These are phyloP conservation scores for Cephus rjabovi DNA, from an alignment of 2,888 invertebrate species.

Conservation along the genomic window DNA sequence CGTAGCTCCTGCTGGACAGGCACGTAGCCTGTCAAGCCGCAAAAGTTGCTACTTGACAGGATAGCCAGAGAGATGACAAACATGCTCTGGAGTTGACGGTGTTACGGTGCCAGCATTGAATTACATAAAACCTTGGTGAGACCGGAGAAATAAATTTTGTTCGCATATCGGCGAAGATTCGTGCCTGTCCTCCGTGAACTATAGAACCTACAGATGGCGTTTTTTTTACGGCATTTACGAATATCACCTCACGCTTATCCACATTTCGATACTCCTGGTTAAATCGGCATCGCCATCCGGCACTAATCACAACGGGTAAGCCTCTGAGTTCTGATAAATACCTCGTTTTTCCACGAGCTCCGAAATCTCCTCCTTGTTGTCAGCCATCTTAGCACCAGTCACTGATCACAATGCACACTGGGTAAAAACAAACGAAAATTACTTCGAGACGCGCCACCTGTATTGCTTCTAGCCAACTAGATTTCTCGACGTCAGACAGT, in stretches of 20 bases:
- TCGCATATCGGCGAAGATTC: slow-evolving; percentile 34
- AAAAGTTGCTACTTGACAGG: slow-evolving; percentile 13
- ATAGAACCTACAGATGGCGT: slow-evolving; percentile 53
- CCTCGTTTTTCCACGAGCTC: slow-evolving; percentile 65
- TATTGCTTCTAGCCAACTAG: slow-evolving; percentile 26
- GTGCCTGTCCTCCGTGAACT: slow-evolving; percentile 33
- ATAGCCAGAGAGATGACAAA: slow-evolving; percentile 31
- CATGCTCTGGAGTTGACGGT: slow-evolving; percentile 5
- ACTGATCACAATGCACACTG: slow-evolving; percentile 63
- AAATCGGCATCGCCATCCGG: neutral
- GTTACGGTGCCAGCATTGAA: neutral
- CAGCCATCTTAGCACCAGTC: slow-evolving; percentile 67
- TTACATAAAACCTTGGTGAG: neutral
- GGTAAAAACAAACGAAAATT: slow-evolving; percentile 61
- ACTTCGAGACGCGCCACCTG: slow-evolving; percentile 38
- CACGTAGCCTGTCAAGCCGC: slow-evolving; percentile 43
- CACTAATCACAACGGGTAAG: slow-evolving; percentile 31
- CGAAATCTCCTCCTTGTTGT: slow-evolving; percentile 66
- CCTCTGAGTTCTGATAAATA: slow-evolving; percentile 47
- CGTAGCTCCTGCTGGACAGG: slow-evolving; percentile 21
- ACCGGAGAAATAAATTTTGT: slow-evolving; percentile 10
- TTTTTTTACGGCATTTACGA: slow-evolving; percentile 43
- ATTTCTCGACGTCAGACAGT: slow-evolving; percentile 39
- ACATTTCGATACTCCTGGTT: neutral
- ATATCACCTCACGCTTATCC: slow-evolving; percentile 9